Evolutionary conservation across 2,797 vertebrate species (phyloP), one percentile per base, ranked within the genome.

Genomic region (Lophius americanus): DNA sequence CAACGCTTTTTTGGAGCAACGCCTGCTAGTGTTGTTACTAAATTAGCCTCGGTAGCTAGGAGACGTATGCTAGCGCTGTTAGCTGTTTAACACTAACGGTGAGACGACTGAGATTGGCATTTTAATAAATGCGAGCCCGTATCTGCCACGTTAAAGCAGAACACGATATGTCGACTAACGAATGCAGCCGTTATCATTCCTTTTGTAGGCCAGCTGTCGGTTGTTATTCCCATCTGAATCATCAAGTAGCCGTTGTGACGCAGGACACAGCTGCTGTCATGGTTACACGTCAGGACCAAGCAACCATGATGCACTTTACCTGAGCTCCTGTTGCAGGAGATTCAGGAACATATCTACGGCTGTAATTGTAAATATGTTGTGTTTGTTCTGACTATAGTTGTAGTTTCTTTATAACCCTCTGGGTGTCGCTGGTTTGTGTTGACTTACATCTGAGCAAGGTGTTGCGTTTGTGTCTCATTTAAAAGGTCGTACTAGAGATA

Each of bases 11-110:
- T 65, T 68, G 7, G 10, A 65, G 43, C 60, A 65, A 41, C 44
- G 61, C 50, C 60, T 59, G 79, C 51, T 81, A 49, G 55, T 48
- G n/a, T 47, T 14, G 33, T 46, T 38, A 85, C 86, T 79, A 70
- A 65, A 51, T 83, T 86, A 85, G 88, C 85, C 39, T 65, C 53
- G 0, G 73, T 80, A 78, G 81, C 83, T 75, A 73, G 59, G 64
- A 60, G 54, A 84, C 70, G 69, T 41, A 56, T 5, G 77, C 66
- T 74, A 79, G 54, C 64, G 42, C 51, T 55, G 38, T 39, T 68
- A 75, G 69, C 73, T 49, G 8, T 51, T 32, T 48, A 64, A 66
- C 58, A 51, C 47, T 38, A 52, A 38, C 32, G 32, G 2, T 2
- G 3, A 36, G 38, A 2, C 3, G 42, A n/a, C 1, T 14, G 0